Base-by-base conservation (phyloP, 2,113 vertebrate genomes). In the Trogon melanurus region DNA sequence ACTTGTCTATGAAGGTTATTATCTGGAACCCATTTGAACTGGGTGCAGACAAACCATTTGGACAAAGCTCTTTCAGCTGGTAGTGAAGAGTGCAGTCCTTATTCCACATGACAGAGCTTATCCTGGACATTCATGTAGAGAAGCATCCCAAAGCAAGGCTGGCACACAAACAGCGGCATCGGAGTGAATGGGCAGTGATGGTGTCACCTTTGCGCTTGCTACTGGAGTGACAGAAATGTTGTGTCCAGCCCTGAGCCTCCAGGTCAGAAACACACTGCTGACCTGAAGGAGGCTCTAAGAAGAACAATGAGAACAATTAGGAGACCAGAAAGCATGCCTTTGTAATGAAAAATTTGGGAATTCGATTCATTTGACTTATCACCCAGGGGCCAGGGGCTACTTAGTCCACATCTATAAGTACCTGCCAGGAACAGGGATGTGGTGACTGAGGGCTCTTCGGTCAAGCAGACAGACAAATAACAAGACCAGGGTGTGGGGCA, bases 401-500 rank as follows among this genome's bases (percentile, higher is more conserved):
- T 85, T 60, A 62, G 75, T 72, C 50, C 50, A 30, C 25, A 60
- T 60, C 30, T 88, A 1, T 48, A 81, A 67, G 21, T 44, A 75
- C 17, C 23, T 79, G 10, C 29, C 1, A 4, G 41, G 20, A 82
- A 30, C 11, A 71, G 25, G 15, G 23, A 56, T 67, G 17, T 60
- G 38, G 48, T 60, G 48, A 44, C 25, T 82, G 53, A 75, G 29
- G 27, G 7, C 38, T 75, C 34, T 79, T 74, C 3, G 19, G 29
- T 75, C 61, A 90, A 67, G 26, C 29, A 75, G 48, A 22, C 41
- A 74, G 66, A 62, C 0, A 7, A 25, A 32, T 56, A 79, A 58
- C 48, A 85, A 84, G 27, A 81, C 21, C 9, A 32, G 22, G 2
- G 3, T 0, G 0, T 0, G 0, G 26, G 16, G 30, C 47, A 72